Evolutionary conservation across 1,140 invertebrate species (phyloP).

Genomic region (Drosophila setifemur): DNA sequence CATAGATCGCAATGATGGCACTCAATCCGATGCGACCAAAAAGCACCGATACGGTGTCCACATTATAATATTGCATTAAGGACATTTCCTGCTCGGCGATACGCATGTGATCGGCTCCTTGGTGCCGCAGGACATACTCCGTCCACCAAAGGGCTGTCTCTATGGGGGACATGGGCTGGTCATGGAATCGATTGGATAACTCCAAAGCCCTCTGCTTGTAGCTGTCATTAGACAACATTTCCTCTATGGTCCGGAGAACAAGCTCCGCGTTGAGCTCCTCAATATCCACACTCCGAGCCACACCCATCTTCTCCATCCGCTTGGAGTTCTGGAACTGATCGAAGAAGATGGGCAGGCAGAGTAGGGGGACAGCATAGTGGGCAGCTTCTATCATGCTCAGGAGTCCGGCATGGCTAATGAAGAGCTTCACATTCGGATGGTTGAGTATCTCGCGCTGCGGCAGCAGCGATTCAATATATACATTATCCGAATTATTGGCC

Average conservation of each 20-base stretch:
- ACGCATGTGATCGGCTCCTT: conserved; percentile 80
- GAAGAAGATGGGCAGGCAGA: conserved; percentile 48
- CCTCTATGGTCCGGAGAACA: background rate
- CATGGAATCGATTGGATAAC: conserved; percentile 83
- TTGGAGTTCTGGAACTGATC: conserved; percentile 56
- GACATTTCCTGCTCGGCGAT: conserved; percentile 76
- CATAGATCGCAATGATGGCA: conserved; percentile 22
- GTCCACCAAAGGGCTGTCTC: conserved; percentile 86
- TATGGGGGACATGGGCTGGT: conserved; percentile 84
- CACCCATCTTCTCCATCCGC: conserved; percentile 83
- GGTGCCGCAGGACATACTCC: conserved; percentile 84
- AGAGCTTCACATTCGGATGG: conserved; percentile 82
- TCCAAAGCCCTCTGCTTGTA: conserved; percentile 34
- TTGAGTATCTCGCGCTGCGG: conserved; percentile 84
- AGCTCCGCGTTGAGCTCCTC: background rate
- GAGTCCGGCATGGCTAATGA: conserved; percentile 85
- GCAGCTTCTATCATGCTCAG: conserved; percentile 83
- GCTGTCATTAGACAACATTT: conserved; percentile 22
- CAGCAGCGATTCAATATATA: conserved; percentile 84
- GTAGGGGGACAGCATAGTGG: conserved; percentile 43
- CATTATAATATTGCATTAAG: conserved; percentile 59
- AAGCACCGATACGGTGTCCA: conserved; percentile 47
- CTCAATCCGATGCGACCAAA: conserved; percentile 52
- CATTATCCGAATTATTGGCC: conserved; percentile 83
- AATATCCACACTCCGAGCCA: conserved; percentile 66